phyloP scores from a whole-genome alignment of 2,797 vertebrate species.

The Propithecus perrieri region DNA sequence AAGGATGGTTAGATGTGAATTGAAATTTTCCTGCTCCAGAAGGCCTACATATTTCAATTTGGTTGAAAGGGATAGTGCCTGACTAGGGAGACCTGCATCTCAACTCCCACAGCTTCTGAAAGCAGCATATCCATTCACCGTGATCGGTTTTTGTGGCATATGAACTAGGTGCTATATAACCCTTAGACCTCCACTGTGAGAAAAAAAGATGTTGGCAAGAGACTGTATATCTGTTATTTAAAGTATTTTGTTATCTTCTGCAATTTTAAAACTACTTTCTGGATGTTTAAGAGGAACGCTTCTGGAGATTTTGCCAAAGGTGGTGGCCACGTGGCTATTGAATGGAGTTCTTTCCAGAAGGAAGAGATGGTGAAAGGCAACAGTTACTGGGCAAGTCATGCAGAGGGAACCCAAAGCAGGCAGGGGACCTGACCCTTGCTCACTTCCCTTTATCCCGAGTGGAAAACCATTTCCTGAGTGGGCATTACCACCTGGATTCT shows the following conservation, averaged over 20 bases:
- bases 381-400: not conserved
- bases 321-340: not conserved
- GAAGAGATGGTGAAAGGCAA: not conserved
- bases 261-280: not conserved
- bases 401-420: not conserved
- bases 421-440: not conserved
- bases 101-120: not conserved
- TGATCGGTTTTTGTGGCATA: not conserved
- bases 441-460: not conserved
- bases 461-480: not conserved
- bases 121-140: not conserved
- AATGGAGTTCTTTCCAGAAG: conserved; percentile 35
- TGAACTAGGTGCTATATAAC: not conserved
- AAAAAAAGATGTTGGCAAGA: not conserved
- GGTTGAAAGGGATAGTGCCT: not conserved
- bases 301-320: not conserved
- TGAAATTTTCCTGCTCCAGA: not conserved
- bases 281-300: not conserved
- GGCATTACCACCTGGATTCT: not conserved
- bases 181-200: not conserved
- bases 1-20: not conserved
- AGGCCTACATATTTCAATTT: not conserved
- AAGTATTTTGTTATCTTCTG: not conserved
- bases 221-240: not conserved
- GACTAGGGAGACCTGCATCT: not conserved